Conservation (phyloP, 2,113 vertebrate species). For the Toxotes jaculatrix region DNA sequence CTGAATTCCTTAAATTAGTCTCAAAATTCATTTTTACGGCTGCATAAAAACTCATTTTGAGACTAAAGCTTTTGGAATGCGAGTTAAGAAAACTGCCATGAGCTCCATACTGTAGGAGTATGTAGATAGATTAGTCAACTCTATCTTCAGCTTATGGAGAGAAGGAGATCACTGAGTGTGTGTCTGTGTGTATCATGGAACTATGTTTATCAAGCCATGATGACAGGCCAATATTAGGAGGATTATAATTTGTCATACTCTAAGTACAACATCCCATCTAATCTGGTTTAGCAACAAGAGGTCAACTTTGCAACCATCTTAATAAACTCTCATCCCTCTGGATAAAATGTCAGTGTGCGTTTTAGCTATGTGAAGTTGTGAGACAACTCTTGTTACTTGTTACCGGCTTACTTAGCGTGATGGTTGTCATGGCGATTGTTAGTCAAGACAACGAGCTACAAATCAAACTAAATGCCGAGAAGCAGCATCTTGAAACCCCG, state of each 20-base stretch:
- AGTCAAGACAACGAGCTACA: constrained; percentile 25
- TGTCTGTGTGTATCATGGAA: constrained; percentile 3
- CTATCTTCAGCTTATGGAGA: constrained; percentile 16
- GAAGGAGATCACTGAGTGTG: constrained; percentile 19
- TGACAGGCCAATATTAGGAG: constrained; percentile 32
- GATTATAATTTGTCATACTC: constrained; percentile 48
- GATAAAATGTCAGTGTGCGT: constrained; percentile 2
- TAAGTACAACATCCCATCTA: constrained; percentile 36
- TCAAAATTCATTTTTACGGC: background rate
- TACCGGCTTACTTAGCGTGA: background rate
- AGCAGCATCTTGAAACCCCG: constrained; percentile 18
- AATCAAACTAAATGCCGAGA: constrained; percentile 41
- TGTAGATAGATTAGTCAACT: constrained; percentile 3
- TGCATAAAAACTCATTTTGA: no score
- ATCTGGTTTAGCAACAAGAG: constrained; percentile 22
- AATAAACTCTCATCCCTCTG: background rate
- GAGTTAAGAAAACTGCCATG: background rate
- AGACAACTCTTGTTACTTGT: background rate
- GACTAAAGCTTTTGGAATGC: no score
- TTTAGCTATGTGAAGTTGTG: background rate
- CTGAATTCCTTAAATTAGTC: constrained; percentile 15
- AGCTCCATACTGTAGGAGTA: background rate
- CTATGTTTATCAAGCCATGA: constrained; percentile 33
- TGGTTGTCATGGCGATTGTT: constrained; percentile 14
- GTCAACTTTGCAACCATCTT: constrained; percentile 28